Percentiles rank a stretch among this genome's conserved stretches.
These are phyloP conservation scores for Drosophila nr. fundita DNA, from an alignment of 2,888 invertebrate genomes.

Conservation along the genomic window DNA sequence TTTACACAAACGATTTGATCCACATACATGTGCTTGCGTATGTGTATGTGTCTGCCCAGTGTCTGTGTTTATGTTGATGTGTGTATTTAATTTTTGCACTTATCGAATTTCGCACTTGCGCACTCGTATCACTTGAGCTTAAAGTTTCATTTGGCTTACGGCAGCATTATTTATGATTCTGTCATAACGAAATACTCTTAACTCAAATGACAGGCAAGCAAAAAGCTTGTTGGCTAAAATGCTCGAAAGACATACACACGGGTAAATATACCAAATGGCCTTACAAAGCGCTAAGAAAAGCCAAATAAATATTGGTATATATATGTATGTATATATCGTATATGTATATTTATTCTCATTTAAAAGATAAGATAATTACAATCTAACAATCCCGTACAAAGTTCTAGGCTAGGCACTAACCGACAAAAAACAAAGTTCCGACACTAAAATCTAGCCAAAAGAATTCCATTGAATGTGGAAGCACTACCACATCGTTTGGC, in stretches of 20 bases:
- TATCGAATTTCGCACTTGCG: slow-evolving; percentile 63
- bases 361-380: slow-evolving; percentile 56
- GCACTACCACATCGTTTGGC: slow-evolving; percentile 8
- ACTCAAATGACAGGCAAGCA: slow-evolving; percentile 43
- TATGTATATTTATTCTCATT: slow-evolving; percentile 15
- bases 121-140: slow-evolving; percentile 46
- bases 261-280: slow-evolving; percentile 7
- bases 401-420: slow-evolving; percentile 15
- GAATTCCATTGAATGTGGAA: slow-evolving; percentile 42
- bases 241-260: slow-evolving; percentile 15
- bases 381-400: slow-evolving; percentile 35
- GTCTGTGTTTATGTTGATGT: not conserved
- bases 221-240: slow-evolving; percentile 38
- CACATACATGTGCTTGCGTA: slow-evolving; percentile 17
- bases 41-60: no score
- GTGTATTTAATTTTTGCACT: slow-evolving; percentile 51
- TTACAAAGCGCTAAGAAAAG: slow-evolving; percentile 27
- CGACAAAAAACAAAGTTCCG: slow-evolving; percentile 13
- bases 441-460: slow-evolving; percentile 7
- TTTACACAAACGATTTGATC: slow-evolving; percentile 50
- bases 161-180: slow-evolving; percentile 59
- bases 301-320: slow-evolving; percentile 10
- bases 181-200: slow-evolving; percentile 38
- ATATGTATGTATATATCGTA: not conserved
- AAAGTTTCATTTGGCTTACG: slow-evolving; percentile 56